These are phyloP conservation scores for Tenthredo distinguenda DNA, from an alignment of 2,888 invertebrate genomes.

Conservation along the genomic window DNA sequence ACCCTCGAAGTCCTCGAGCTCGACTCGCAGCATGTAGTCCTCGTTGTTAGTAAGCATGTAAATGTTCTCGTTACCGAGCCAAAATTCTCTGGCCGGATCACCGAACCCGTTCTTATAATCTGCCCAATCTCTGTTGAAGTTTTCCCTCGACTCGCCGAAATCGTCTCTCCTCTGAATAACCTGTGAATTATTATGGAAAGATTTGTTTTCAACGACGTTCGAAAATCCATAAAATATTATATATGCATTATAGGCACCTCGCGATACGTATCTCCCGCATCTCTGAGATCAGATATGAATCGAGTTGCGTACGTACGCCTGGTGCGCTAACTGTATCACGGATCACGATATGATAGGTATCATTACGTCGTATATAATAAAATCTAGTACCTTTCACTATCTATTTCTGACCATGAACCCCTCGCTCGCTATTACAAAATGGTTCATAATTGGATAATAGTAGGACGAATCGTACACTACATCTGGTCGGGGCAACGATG, in stretches of 20 bases:
- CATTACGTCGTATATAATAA: slow-evolving; percentile 36
- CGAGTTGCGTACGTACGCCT: neutral
- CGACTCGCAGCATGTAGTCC: slow-evolving; percentile 92
- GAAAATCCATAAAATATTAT: too few species aligned
- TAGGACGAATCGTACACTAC: slow-evolving; percentile 19
- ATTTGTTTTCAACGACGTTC: too few species aligned
- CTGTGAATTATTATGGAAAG: slow-evolving; percentile 77
- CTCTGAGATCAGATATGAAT: neutral
- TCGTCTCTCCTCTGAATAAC: slow-evolving; percentile 95
- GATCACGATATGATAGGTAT: slow-evolving; percentile 48
- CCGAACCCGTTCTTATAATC: slow-evolving; percentile 97
- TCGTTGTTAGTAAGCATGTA: slow-evolving; percentile 96
- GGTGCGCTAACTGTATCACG: slow-evolving; percentile 31
- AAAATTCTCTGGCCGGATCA: slow-evolving; percentile 93
- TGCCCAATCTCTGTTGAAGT: slow-evolving; percentile 95
- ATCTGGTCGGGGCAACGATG: neutral
- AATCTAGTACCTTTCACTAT: slow-evolving; percentile 50
- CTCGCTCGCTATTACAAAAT: slow-evolving; percentile 36
- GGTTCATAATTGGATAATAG: slow-evolving; percentile 31
- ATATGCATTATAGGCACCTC: too few species aligned
- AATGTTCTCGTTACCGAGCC: slow-evolving; percentile 96
- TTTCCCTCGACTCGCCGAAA: slow-evolving; percentile 92
- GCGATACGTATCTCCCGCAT: neutral
- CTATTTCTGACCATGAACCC: slow-evolving; percentile 46
- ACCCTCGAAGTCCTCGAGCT: slow-evolving; percentile 95